phyloP scores from a whole-genome alignment of 2,797 vertebrate species.

The Pygocentrus nattereri region DNA sequence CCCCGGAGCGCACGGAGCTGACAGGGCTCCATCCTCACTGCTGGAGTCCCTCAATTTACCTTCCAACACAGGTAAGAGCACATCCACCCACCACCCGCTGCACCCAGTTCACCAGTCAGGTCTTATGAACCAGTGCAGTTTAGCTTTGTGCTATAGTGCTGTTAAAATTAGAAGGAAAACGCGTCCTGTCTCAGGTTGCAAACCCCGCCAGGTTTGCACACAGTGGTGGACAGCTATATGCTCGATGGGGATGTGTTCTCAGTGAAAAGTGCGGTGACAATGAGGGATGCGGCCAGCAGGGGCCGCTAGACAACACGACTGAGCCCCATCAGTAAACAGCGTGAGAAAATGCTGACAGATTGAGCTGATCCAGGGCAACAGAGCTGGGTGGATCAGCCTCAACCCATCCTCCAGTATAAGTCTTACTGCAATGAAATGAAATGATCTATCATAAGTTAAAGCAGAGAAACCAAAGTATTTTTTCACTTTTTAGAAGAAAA shows the following conservation, averaged over 20 bases:
- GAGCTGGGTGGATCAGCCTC: neutral
- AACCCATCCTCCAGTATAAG: neutral
- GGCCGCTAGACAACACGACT: conserved; percentile 30
- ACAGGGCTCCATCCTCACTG: conserved; percentile 56
- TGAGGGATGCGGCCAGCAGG: neutral
- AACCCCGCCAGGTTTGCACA: neutral
- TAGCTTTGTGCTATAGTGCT: neutral
- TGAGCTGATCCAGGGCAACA: neutral
- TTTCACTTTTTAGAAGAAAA: too few relatives aligned
- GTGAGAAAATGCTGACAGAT: conserved; percentile 2
- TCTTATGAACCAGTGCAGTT: neutral
- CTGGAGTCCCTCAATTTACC: conserved; percentile 75
- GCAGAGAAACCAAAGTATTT: too few relatives aligned
- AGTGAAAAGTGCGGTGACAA: neutral
- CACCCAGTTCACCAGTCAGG: neutral
- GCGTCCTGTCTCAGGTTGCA: neutral
- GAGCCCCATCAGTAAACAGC: conserved; percentile 1
- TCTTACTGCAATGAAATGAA: neutral
- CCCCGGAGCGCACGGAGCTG: conserved; percentile 29
- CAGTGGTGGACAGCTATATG: neutral
- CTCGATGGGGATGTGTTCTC: neutral
- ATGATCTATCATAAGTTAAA: neutral
- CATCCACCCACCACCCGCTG: neutral
- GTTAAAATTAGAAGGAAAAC: neutral
- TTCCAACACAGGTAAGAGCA: conserved; percentile 76